A percentile compares a stretch with the other conserved stretches of the same genome.
phyloP scores from a whole-genome alignment of 2,797 vertebrate genomes.

The Enteromius radiatus region DNA sequence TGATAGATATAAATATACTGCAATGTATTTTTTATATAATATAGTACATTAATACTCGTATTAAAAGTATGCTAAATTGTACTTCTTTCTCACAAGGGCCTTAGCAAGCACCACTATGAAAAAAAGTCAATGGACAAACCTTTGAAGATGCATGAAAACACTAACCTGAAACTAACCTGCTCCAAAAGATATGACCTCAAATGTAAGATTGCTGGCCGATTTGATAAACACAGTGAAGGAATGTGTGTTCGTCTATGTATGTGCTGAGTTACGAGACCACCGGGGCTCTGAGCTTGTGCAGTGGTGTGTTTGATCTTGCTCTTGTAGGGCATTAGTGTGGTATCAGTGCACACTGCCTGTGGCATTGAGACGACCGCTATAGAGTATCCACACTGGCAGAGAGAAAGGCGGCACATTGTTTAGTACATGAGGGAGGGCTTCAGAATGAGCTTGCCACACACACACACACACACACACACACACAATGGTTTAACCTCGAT shows the following conservation, averaged over 20 bases:
- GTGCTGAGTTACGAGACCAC: conserved; percentile 37
- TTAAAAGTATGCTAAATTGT: not conserved
- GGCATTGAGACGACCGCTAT: not conserved
- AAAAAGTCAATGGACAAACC: not conserved
- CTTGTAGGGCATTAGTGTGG: conserved; percentile 37
- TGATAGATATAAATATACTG: too few species aligned
- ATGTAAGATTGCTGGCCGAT: conserved; percentile 7
- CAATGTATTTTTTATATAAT: not conserved
- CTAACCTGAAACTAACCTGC: not conserved
- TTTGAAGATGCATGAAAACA: not conserved
- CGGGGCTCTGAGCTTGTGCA: conserved; percentile 19
- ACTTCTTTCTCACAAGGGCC: not conserved
- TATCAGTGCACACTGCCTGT: conserved; percentile 27
- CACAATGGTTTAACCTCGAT: conserved; percentile 64
- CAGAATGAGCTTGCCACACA: conserved; percentile 4
- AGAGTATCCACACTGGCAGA: conserved; percentile 25
- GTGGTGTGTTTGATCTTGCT: conserved; percentile 30
- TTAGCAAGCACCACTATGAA: not conserved
- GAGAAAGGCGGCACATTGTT: conserved; percentile 51
- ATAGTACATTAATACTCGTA: not conserved
- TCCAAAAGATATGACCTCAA: not conserved
- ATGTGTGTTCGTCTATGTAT: conserved; percentile 25
- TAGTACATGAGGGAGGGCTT: conserved; percentile 14
- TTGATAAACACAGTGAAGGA: conserved; percentile 25
- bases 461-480: too few species aligned